Evolutionary conservation across 2,113 vertebrate genomes (phyloP).

Genomic region (Nerophis ophidion): DNA sequence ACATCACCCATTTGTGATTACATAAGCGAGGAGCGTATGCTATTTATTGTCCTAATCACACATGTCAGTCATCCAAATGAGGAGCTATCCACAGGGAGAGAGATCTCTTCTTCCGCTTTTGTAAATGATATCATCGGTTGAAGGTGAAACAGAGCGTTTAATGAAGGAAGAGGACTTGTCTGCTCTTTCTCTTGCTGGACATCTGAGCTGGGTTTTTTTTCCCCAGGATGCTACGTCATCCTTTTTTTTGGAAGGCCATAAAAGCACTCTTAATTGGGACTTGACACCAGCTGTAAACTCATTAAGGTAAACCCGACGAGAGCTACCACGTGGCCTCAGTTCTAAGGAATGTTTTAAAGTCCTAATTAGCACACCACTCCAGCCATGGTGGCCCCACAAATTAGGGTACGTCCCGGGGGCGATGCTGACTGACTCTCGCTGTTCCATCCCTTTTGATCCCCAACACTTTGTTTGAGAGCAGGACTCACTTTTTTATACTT

Average conservation of each 20-base stretch:
- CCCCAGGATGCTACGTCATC: constrained; percentile 24
- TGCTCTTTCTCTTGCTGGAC: constrained; percentile 2
- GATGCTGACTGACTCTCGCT: constrained; percentile 12
- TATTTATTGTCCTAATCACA: constrained; percentile 35
- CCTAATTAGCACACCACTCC: constrained; percentile 44
- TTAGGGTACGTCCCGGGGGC: constrained; percentile 22
- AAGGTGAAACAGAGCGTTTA: neutral
- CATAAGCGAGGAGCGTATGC: constrained; percentile 37
- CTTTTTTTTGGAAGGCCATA: constrained; percentile 28
- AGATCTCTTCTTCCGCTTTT: neutral
- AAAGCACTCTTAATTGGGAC: constrained; percentile 34
- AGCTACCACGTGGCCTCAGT: constrained; percentile 46
- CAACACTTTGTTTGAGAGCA: constrained; percentile 2
- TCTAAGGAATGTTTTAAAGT: constrained; percentile 37
- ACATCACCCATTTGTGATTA: constrained; percentile 43
- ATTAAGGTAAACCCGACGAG: constrained; percentile 18
- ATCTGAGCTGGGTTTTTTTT: constrained; percentile 9
- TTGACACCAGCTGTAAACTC: constrained; percentile 48
- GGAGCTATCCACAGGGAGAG: constrained; percentile 13
- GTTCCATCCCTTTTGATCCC: constrained; percentile 5
- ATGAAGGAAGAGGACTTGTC: constrained; percentile 8
- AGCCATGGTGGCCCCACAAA: constrained; percentile 35
- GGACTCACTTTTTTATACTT: constrained; percentile 30
- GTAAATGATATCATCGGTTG: constrained; percentile 10
- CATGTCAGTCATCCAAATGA: constrained; percentile 13